phyloP scores from a whole-genome alignment of 2,113 vertebrate genomes.

The Oceanites oceanicus region DNA sequence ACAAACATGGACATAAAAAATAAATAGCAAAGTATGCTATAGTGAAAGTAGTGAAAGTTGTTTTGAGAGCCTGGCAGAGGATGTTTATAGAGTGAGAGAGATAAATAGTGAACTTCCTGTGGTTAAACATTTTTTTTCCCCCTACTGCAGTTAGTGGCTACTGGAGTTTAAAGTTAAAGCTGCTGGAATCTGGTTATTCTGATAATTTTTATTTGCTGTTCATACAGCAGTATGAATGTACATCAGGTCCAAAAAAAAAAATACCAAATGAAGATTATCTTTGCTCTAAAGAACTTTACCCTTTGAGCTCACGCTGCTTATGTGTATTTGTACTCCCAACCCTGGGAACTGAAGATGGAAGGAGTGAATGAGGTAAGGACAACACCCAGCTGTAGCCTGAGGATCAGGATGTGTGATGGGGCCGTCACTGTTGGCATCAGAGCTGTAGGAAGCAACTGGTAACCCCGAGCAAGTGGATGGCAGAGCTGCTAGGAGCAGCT shows the following conservation, averaged over 20 bases:
- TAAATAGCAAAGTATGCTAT: neutral
- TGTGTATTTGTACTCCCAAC: neutral
- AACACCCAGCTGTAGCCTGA: neutral
- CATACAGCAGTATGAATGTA: neutral
- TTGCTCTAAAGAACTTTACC: neutral
- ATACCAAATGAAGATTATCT: neutral
- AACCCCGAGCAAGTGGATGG: neutral
- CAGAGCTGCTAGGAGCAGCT: neutral
- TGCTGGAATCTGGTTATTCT: neutral
- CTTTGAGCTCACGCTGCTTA: neutral
- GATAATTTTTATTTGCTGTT: neutral
- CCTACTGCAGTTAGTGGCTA: neutral
- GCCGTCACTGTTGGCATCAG: neutral
- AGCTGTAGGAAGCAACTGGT: neutral
- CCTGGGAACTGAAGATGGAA: neutral
- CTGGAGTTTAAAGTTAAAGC: neutral
- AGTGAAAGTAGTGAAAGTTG: conserved; percentile 2
- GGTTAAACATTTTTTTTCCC: neutral
- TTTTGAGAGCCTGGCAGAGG: neutral
- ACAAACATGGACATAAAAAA: neutral
- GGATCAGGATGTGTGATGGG: neutral
- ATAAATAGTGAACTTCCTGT: conserved; percentile 8
- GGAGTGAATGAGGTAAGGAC: neutral
- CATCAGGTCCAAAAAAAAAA: neutral
- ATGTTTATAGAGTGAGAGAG: conserved; percentile 1